Base-by-base conservation (phyloP, 2,888 invertebrate species). In the Unio delphinus region DNA sequence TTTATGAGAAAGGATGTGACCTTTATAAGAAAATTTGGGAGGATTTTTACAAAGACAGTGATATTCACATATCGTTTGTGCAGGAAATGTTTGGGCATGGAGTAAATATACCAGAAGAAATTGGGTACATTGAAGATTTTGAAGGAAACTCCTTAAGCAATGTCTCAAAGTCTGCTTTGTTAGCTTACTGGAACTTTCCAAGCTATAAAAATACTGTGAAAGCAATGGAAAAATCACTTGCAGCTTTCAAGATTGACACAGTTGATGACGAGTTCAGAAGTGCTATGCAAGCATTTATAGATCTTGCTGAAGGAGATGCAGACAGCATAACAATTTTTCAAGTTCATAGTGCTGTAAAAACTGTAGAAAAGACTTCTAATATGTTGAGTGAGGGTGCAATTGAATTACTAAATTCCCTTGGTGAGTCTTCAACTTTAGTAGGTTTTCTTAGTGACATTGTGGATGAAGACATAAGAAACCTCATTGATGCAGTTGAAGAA, bases 401-500 rank as follows among this genome's bases (percentile, higher is more conserved):
- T 11, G 65, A 68, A 11, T 69, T 79, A 56, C 62, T 81, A n/a
- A 18, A 55, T 0, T 69, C 63, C 55, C 60, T 81, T 0, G 68
- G 65, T 20, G 61, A 58, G 0, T 65, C 79, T 18, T 70, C 73
- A 3, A 26, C 64, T 0, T 65, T 81, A 23, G 45, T 81, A 0
- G 63, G 67, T 8, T 82, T 82, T 67, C 55, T 82, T 4, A 59
- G 61, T n/a, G 61, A 64, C 1, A 74, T 78, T 7, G 66, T 74
- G 18, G 74, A 76, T 20, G 82, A 82, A 60, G 82, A 82, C 61
- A 70, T 82, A 4, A 69, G 78, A 54, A 80, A 80, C 65, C 66
- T 78, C 0, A 82, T 82, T 56, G 82, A 82, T 72, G 80, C 82
- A 15, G 80, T 80, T 1, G 82, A 82, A 62, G 80, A 82, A 63